Conservation (phyloP, 2,888 invertebrate species). For the Noctua fimbriata region DNA sequence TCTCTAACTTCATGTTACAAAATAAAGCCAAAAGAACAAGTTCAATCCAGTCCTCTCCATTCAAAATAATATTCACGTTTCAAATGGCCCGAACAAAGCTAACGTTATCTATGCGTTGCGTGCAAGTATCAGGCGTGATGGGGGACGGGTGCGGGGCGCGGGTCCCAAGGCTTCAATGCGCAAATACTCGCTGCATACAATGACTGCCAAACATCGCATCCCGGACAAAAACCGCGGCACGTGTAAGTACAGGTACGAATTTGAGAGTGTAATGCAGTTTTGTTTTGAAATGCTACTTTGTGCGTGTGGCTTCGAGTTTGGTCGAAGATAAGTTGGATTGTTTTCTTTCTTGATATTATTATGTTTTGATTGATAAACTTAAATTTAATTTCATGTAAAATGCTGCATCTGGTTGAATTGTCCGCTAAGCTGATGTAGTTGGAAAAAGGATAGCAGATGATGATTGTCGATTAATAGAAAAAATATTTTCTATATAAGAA, state of each 20-base stretch:
- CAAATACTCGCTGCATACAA: slow-evolving; percentile 89
- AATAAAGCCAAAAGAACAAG: slow-evolving; percentile 36
- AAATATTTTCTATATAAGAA: not conserved
- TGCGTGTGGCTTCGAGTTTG: not conserved
- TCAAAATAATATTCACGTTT: slow-evolving; percentile 62
- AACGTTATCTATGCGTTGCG: slow-evolving; percentile 74
- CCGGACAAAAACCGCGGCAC: slow-evolving; percentile 86
- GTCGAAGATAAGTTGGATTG: not conserved
- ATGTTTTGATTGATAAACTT: not conserved
- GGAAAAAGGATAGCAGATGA: not conserved
- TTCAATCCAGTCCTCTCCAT: slow-evolving; percentile 27
- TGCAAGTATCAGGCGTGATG: slow-evolving; percentile 71
- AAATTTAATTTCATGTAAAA: not conserved
- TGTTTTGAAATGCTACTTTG: not conserved
- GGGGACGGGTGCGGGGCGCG: slow-evolving; percentile 53
- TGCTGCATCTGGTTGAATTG: not conserved
- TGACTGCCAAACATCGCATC: slow-evolving; percentile 89
- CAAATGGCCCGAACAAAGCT: slow-evolving; percentile 58
- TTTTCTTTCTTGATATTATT: not conserved
- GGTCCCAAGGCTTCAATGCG: slow-evolving; percentile 75
- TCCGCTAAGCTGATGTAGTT: not conserved
- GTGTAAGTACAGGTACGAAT: slow-evolving; percentile 88
- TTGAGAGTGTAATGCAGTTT: slow-evolving; percentile 69
- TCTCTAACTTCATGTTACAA: too few species aligned
- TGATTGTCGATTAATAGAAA: not conserved